These are phyloP conservation scores for Petaurus breviceps DNA, from an alignment of 2,113 vertebrate genomes.

Conservation along the genomic window DNA sequence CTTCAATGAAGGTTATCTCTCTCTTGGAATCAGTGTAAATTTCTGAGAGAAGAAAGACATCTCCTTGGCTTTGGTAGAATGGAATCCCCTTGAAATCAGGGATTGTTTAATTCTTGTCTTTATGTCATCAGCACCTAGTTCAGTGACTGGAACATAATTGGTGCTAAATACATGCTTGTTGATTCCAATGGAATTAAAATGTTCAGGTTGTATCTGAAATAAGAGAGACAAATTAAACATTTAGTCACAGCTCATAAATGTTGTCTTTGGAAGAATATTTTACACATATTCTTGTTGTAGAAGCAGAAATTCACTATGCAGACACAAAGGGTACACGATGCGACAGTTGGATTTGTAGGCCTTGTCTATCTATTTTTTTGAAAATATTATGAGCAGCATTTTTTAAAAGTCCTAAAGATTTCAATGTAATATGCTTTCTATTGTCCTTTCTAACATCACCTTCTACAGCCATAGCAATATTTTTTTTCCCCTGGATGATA, in stretches of 20 bases:
- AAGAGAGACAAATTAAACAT: neutral
- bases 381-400: neutral
- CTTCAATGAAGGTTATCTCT: neutral
- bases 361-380: neutral
- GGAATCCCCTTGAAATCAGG: neutral
- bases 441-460: neutral
- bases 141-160: neutral
- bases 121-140: neutral
- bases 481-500: neutral
- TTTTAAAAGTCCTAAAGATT: neutral
- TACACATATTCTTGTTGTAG: neutral
- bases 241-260: neutral
- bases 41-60: neutral
- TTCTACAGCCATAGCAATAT: neutral
- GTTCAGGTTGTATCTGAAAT: neutral
- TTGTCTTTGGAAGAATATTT: neutral
- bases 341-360: neutral
- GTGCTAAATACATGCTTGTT: neutral
- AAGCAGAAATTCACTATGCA: neutral
- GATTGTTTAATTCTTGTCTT: neutral
- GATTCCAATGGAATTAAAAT: neutral
- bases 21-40: neutral
- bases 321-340: neutral
- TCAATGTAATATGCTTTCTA: neutral
- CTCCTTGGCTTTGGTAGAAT: neutral